Conservation (phyloP, 1,140 invertebrate genomes). For the Palaemon carinicauda region DNA sequence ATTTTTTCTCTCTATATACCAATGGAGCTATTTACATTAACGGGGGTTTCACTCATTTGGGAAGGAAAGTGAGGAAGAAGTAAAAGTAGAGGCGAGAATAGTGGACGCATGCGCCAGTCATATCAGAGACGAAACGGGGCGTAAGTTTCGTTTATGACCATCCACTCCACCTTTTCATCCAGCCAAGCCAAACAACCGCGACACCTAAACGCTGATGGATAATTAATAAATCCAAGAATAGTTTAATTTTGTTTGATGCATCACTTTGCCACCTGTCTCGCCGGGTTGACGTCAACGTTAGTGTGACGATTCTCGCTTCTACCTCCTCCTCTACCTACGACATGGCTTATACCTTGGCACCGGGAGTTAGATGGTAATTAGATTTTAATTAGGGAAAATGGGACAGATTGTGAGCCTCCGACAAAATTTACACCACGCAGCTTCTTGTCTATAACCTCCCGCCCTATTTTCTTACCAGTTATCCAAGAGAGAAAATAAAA, state of each 20-base stretch:
- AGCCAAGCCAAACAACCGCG: conserved; percentile 34
- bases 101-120: background rate
- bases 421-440: conserved; percentile 10
- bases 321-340: background rate
- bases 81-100: background rate
- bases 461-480: too few species aligned
- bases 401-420: background rate
- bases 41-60: background rate
- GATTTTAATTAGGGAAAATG: conserved; percentile 53
- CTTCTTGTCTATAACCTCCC: too few species aligned
- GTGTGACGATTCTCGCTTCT: background rate
- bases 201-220: conserved; percentile 34
- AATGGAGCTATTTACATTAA: background rate
- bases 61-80: too few species aligned
- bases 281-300: conserved; percentile 24
- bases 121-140: background rate
- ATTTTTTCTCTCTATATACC: background rate
- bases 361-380: conserved; percentile 29
- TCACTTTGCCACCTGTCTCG: conserved; percentile 23
- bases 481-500: too few species aligned
- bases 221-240: conserved; percentile 47
- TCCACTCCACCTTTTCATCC: background rate
- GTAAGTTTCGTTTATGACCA: background rate
- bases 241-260: conserved; percentile 48
- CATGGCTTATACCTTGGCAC: conserved; percentile 15